Base-by-base conservation (phyloP, 2,113 vertebrate genomes). In the Cynopterus brachyotis region DNA sequence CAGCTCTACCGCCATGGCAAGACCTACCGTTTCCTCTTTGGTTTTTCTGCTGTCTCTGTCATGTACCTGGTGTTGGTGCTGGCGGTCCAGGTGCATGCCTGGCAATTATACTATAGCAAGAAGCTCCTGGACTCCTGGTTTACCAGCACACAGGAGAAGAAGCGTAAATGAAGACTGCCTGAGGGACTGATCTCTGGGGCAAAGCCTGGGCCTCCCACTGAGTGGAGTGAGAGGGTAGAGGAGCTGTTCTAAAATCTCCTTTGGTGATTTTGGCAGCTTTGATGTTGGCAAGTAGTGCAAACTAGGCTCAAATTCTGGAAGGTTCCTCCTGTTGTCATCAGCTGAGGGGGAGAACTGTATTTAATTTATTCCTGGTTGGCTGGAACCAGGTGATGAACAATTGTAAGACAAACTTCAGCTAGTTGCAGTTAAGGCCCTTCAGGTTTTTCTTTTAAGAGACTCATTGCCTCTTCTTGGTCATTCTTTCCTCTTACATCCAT, bases 71-170 rank as follows among this genome's bases (percentile, higher is more conserved):
- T 99, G 80, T 98, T 99, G 87, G 98, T 99, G 62, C 98, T 99
- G 28, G 99, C 99, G 0, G 99, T 99, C 55, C 99, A 99, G 97
- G 99, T 99, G 80, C 99, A 99, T 2, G 99, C 97, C 97, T 99
- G 99, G 99, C 99, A 99, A 97, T 99, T 99, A 89, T 99, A 99
- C 98, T 99, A 99, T 98, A 99, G 99, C 98, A 99, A 99, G 98
- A 99, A 99, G 98, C 99, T 99, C 42, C 98, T 99, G 97, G 99
- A 99, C 98, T 99, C 99, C 87, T 99, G 99, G 99, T 99, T 99
- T 97, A 99, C 98, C 93, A 99, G 98, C 98, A 99, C 99, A 3
- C 99, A 99, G 97, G 99, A 99, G 85, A 99, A 99, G 98, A 99
- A 99, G 98, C 99, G 99, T 97, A 99, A 99, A 98, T 99, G 97